phyloP scores from a whole-genome alignment of 2,888 invertebrate genomes.

The Synergus gifuensis region DNA sequence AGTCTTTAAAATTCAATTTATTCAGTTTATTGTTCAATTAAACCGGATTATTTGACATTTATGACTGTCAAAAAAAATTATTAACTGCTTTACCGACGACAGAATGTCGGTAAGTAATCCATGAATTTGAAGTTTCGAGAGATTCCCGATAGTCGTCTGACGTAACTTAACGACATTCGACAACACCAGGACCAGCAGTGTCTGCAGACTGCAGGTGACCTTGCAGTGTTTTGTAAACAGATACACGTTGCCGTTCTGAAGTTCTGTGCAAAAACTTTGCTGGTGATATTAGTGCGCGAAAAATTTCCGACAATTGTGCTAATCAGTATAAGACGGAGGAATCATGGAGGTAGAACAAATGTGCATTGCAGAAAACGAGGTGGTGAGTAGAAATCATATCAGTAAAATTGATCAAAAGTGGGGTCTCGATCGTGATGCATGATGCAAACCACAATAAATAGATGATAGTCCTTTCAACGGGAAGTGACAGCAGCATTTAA shows the following conservation, averaged over 20 bases:
- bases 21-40: no score
- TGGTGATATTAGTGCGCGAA: conserved; percentile 32
- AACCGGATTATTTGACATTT: no score
- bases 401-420: conserved; percentile 12
- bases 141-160: not conserved
- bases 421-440: not conserved
- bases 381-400: conserved; percentile 65
- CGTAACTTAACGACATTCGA: not conserved
- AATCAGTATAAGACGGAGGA: conserved; percentile 41
- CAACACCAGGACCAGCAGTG: conserved; percentile 3
- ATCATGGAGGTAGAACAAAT: conserved; percentile 48
- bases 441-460: not conserved
- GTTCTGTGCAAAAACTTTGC: conserved; percentile 52
- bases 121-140: not conserved
- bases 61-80: no score
- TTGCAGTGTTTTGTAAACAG: conserved; percentile 89
- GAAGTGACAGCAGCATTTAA: not conserved
- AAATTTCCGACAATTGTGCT: conserved; percentile 32
- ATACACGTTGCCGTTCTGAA: conserved; percentile 80
- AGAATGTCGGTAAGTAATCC: no score
- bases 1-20: no score
- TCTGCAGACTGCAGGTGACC: conserved; percentile 83
- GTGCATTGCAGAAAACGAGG: conserved; percentile 73
- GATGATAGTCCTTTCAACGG: not conserved
- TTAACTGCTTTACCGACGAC: no score